Conservation (phyloP, 23 tunicate genomes). For the Phallusia fumigata region DNA sequence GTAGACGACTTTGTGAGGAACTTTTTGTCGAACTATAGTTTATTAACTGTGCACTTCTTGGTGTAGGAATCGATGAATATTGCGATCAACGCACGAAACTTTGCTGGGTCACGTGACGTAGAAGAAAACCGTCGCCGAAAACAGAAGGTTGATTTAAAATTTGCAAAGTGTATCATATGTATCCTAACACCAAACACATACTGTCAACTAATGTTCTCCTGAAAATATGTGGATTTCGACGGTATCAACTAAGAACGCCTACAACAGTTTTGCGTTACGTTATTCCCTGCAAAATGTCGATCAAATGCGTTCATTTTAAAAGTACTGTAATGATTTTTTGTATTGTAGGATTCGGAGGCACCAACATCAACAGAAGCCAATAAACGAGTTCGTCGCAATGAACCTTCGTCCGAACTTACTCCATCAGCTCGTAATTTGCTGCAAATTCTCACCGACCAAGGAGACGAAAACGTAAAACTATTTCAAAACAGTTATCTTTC, state of each 20-base stretch:
- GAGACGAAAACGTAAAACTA: neutral
- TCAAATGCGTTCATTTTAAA: too few species aligned
- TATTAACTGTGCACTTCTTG: neutral
- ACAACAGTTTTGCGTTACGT: too few species aligned
- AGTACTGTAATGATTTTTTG: too few species aligned
- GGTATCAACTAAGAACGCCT: too few species aligned
- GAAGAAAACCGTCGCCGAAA: neutral
- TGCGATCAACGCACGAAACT: constrained; percentile 13
- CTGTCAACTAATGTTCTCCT: too few species aligned
- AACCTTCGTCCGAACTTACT: constrained; percentile 9
- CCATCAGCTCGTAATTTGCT: constrained; percentile 30
- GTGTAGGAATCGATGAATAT: constrained; percentile 22
- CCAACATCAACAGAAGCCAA: neutral
- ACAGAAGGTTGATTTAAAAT: neutral
- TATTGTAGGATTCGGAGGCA: neutral
- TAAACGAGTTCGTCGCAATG: constrained; percentile 9
- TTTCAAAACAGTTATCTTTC: neutral
- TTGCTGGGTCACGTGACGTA: constrained; percentile 2
- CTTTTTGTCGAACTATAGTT: too few species aligned
- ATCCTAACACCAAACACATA: too few species aligned
- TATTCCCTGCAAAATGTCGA: too few species aligned
- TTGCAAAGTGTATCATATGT: too few species aligned
- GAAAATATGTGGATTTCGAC: too few species aligned
- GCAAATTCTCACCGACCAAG: constrained; percentile 18
- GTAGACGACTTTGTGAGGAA: neutral